Percentiles rank a stretch among this genome's conserved stretches.
These are phyloP conservation scores for Porphyrio hochstetteri DNA, from an alignment of 2,113 vertebrate species.

Conservation along the genomic window DNA sequence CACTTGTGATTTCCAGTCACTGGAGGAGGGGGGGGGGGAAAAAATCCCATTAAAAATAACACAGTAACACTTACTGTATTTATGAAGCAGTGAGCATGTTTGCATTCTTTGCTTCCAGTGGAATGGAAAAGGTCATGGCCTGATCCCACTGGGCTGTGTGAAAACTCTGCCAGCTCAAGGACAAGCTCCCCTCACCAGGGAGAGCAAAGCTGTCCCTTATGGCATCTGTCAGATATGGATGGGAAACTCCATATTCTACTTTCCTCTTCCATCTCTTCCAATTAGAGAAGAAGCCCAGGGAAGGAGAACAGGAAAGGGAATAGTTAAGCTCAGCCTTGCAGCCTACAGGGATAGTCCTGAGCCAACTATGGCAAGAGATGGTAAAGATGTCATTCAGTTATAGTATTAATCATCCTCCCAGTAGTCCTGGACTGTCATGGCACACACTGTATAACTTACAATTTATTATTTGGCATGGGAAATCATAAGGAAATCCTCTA, in stretches of 20 bases:
- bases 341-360: neutral
- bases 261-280: neutral
- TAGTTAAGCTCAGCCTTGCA: neutral
- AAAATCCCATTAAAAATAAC: neutral
- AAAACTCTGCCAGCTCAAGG: neutral
- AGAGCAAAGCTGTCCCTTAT: neutral
- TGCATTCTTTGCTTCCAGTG: neutral
- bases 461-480: slow-evolving; percentile 59
- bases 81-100: slow-evolving; percentile 1
- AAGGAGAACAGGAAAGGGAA: neutral
- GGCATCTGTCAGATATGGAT: neutral
- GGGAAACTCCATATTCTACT: neutral
- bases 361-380: neutral
- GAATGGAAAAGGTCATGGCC: neutral
- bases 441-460: neutral
- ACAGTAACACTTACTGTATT: neutral
- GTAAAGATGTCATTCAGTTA: neutral
- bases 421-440: neutral
- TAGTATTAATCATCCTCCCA: neutral
- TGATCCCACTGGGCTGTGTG: neutral
- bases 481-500: slow-evolving; percentile 67
- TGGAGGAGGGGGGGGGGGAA: neutral
- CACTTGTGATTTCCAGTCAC: neutral
- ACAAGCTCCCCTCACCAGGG: neutral
- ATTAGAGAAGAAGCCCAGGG: neutral